Base-by-base conservation (phyloP, 35 echinoderm and acorn worm genomes). In the Apostichopus californicus region DNA sequence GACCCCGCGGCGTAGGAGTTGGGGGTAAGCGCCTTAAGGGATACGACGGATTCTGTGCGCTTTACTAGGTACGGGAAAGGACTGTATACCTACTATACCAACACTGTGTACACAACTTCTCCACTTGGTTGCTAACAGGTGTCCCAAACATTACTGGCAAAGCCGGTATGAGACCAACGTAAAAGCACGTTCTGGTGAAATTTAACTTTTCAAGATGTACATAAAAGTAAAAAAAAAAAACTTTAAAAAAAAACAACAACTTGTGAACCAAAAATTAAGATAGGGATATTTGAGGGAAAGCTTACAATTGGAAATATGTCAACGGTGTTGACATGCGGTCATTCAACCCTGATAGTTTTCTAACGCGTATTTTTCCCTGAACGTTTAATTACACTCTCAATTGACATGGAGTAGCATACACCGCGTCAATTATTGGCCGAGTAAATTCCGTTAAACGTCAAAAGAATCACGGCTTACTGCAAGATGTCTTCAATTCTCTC, bases 1-100 rank as follows among this genome's bases (percentile, higher is more conserved):
- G 57, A 85, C 81, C 81, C 81, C 81, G 81, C 81, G 81, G 81
- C 81, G 81, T 85, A 85, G 55, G 81, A 85, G 81, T 85, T 85
- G 81, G 81, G 81, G 81, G 81, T 85, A 85, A 75, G 81, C 57
- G 81, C 81, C 81, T n/a, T 15, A 60, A 46, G 34, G 24, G 81
- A 55, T 59, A 84, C 18, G 58, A 56, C 55, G 54, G 17, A 85
- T 15, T 59, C 14, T 81, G 81, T 20, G 54, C 81, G 81, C 81
- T 20, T 58, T 85, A 85, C 81, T 83, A 83, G 80, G 80, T 55
- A 83, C 80, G 52, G 18, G 14, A 85, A 18, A 15, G 55, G 18
- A 18, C 1, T 75, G 81, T 85, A 58, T 55, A 22, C 0, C 55
- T 85, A 21, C 58, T 12, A 9, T 8, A 61, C 12, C 58, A 61